These are phyloP conservation scores for Paramuricea clavata DNA, from an alignment of 92 coral and sea anemone species.

Conservation along the genomic window DNA sequence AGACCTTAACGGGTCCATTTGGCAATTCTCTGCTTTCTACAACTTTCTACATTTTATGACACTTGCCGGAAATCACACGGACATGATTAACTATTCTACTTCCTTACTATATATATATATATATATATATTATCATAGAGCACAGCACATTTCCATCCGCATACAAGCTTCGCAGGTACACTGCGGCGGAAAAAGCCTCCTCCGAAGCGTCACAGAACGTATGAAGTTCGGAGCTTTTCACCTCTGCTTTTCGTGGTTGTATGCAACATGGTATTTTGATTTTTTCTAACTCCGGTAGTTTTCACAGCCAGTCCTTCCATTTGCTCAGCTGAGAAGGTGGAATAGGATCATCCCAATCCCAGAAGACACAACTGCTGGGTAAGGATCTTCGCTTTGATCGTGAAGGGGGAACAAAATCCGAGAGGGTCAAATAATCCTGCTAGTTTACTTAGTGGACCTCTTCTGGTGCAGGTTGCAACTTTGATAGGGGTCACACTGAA, in stretches of 20 bases:
- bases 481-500: constrained; percentile 3
- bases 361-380: constrained; percentile 61
- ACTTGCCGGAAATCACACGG: too few species aligned
- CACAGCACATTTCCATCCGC: too few species aligned
- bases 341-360: constrained; percentile 66
- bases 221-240: constrained; percentile 15
- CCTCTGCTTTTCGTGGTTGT: constrained; percentile 9
- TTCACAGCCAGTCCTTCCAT: constrained; percentile 27
- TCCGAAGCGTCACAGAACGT: too few species aligned
- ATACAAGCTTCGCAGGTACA: too few species aligned
- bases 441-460: constrained; percentile 28
- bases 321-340: constrained; percentile 36
- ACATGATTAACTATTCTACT: too few species aligned
- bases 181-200: too few species aligned
- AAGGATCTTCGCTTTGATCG: constrained; percentile 58
- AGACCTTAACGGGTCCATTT: too few species aligned
- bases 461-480: constrained; percentile 33
- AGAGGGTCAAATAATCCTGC: constrained; percentile 58
- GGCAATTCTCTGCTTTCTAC: too few species aligned
- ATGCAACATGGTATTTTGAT: constrained; percentile 23
- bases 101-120: too few species aligned
- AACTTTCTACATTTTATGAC: too few species aligned
- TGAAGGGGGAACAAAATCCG: constrained; percentile 52
- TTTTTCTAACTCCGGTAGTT: background rate
- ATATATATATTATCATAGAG: too few species aligned